Evolutionary conservation across 2,113 vertebrate species (phyloP), one percentile per base, ranked within the genome.

Genomic region (Argyrosomus japonicus): DNA sequence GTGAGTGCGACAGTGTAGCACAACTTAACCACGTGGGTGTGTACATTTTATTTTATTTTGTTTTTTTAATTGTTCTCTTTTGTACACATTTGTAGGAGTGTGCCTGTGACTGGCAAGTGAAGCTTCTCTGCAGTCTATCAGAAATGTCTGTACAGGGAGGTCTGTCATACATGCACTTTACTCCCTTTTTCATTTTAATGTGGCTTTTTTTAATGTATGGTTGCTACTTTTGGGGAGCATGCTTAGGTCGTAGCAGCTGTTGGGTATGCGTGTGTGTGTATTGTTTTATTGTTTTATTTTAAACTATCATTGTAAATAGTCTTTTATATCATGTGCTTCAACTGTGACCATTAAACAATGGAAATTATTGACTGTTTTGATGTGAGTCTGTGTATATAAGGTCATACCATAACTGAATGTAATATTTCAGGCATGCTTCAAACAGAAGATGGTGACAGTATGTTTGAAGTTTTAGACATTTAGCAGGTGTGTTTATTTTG

Each of bases 141-240:
- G 78, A 89, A 88, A 87, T 80, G 58, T 88, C 89, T 88, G 87
- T 85, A 85, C 95, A 95, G 94, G 92, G 95, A 96, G 93, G 96
- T 97, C 96, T 93, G 93, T 97, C 96, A 95, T 95, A 97, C 95
- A 96, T 97, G 98, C 98, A 99, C 98, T 99, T 99, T 99, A 99
- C 96, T 95, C 92, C 92, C 86, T 88, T 93, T 91, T 87, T 85
- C 1, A 54, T 88, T 88, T 92, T 86, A 77, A 81, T 86, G 79
- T 89, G 62, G 84, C 68, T 89, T 79, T 89, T 82, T 71, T 82
- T 57, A 68, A 79, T 82, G 62, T 89, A 36, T 84, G 90, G 81
- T 93, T 92, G 89, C 86, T 93, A 92, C 85, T 90, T 80, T 87
- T 29, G 60, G 88, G 89, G 88, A 89, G 88, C 93, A 92, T 93